Evolutionary conservation across 2,113 vertebrate genomes (phyloP).

Genomic region (Archocentrus centrarchus): DNA sequence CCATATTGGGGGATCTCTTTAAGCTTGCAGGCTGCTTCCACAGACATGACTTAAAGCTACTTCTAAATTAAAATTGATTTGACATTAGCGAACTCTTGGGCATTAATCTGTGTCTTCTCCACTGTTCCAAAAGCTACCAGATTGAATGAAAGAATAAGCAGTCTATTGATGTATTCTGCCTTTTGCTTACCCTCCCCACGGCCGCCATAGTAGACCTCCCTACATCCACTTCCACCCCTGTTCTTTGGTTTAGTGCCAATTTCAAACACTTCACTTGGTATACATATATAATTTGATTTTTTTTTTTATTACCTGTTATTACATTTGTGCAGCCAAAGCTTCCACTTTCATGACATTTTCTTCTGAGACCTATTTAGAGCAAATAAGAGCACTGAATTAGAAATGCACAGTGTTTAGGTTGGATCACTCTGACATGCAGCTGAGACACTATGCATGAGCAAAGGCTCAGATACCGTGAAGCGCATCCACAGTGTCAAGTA

Average conservation of each 20-base stretch:
- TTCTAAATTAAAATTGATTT: constrained; percentile 76
- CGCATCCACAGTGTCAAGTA: too few relatives aligned
- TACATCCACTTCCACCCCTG: not conserved
- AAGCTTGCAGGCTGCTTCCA: constrained; percentile 45
- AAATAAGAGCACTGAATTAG: too few relatives aligned
- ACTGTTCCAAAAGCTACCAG: constrained; percentile 40
- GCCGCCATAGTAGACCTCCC: not conserved
- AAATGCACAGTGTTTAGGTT: too few relatives aligned
- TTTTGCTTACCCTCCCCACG: not conserved
- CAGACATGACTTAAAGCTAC: constrained; percentile 60
- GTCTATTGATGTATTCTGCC: constrained; percentile 28
- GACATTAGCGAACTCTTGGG: constrained; percentile 56
- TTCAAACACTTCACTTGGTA: not conserved
- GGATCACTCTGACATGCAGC: too few relatives aligned
- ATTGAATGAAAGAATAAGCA: constrained; percentile 23
- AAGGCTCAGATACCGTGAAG: too few relatives aligned
- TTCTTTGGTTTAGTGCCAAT: not conserved
- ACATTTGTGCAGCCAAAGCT: not conserved
- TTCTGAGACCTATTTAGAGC: not conserved
- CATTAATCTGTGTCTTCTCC: constrained; percentile 55
- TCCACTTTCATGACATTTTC: not conserved
- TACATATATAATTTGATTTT: not conserved
- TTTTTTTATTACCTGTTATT: not conserved
- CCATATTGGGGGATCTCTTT: constrained; percentile 24
- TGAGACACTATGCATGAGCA: too few relatives aligned